These are phyloP conservation scores for Eledona agricola DNA, from an alignment of 2,888 invertebrate genomes.

Conservation along the genomic window DNA sequence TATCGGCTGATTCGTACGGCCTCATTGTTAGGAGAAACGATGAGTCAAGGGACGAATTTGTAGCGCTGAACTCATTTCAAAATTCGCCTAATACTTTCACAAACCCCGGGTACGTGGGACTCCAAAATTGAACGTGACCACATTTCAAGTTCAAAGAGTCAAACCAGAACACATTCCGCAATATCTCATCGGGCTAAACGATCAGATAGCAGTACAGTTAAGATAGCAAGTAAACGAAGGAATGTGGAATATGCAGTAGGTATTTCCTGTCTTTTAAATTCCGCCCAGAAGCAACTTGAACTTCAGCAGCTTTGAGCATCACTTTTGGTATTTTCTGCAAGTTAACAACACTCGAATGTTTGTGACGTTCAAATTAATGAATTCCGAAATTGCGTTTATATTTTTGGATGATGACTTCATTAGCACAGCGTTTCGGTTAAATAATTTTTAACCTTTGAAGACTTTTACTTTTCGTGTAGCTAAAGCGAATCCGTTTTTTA, in stretches of 20 bases:
- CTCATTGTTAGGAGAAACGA: constrained; percentile 10
- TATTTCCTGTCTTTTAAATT: constrained; percentile 14
- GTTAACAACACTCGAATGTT: too few relatives aligned
- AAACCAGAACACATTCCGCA: neutral
- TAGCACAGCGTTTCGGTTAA: too few relatives aligned
- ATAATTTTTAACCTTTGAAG: neutral
- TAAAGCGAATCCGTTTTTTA: constrained; percentile 2
- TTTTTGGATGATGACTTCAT: too few relatives aligned
- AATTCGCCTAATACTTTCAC: constrained; percentile 5
- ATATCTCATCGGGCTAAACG: constrained; percentile 14
- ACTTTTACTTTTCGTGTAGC: constrained; percentile 11
- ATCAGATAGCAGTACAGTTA: constrained; percentile 10
- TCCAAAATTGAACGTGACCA: constrained; percentile 7
- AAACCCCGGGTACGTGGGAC: too few relatives aligned
- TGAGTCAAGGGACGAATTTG: constrained; percentile 13
- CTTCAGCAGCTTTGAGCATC: too few relatives aligned
- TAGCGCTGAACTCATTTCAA: constrained; percentile 14
- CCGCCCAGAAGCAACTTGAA: too few relatives aligned
- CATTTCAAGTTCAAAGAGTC: constrained; percentile 10
- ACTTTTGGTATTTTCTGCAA: too few relatives aligned
- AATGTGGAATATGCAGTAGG: constrained; percentile 14
- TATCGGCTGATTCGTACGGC: constrained; percentile 1
- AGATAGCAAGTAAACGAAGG: constrained; percentile 4
- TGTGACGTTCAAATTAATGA: too few relatives aligned
- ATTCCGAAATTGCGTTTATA: too few relatives aligned